Conservation (phyloP, 2,113 vertebrate genomes). For the Megaceryle torquata region DNA sequence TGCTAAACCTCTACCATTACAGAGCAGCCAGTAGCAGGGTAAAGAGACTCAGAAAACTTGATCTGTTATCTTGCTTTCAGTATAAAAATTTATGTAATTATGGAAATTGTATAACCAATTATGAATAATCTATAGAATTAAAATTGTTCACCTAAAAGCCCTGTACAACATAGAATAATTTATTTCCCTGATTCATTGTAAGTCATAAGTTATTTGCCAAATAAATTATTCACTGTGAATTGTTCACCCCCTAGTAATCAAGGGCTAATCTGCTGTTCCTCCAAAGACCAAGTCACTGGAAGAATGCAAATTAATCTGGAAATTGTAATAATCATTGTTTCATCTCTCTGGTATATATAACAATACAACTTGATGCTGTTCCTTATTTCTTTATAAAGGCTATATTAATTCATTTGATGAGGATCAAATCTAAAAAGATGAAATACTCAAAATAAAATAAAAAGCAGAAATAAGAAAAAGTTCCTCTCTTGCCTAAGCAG, state of each 20-base stretch:
- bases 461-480: neutral
- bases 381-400: neutral
- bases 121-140: conserved; percentile 34
- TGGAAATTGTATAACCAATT: neutral
- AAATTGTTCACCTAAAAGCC: conserved; percentile 7
- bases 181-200: neutral
- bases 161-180: neutral
- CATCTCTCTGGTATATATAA: neutral
- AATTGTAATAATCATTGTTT: neutral
- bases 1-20: neutral
- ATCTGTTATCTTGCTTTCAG: neutral
- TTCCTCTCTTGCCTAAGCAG: neutral
- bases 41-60: neutral
- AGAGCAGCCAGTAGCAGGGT: neutral
- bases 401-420: neutral
- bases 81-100: neutral
- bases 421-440: neutral
- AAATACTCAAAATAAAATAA: neutral
- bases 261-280: conserved; percentile 29
- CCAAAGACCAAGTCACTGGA: neutral
- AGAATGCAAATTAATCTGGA: conserved; percentile 29
- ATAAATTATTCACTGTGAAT: conserved; percentile 52
- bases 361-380: neutral
- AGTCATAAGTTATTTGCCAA: conserved; percentile 28
- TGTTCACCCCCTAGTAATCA: conserved; percentile 28